Conservation (phyloP, 2,113 vertebrate species). For the Malurus cyaneus region DNA sequence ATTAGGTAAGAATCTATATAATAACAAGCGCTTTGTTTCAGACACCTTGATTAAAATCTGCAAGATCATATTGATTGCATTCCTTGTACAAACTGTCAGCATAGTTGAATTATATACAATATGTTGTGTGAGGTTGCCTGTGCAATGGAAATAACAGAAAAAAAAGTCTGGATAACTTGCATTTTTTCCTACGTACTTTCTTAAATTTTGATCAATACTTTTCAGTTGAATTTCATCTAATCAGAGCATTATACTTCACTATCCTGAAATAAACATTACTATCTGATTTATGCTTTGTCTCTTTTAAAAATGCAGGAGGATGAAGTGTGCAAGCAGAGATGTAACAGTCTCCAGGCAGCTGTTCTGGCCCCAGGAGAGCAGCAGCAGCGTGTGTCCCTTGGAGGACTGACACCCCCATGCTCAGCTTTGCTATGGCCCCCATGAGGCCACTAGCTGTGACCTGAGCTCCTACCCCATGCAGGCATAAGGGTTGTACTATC, state of each 20-base stretch:
- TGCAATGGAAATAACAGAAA: background rate
- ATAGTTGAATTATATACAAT: background rate
- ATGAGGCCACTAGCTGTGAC: background rate
- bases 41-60: background rate
- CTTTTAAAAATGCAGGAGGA: background rate
- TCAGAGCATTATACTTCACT: background rate
- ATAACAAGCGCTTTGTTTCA: background rate
- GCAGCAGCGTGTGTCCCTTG: background rate
- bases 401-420: background rate
- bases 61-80: background rate
- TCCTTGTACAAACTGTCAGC: background rate
- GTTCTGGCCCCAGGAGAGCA: background rate
- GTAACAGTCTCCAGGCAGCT: background rate
- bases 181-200: background rate
- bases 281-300: background rate
- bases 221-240: background rate
- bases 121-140: background rate
- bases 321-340: background rate
- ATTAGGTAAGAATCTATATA: slow-evolving; percentile 4
- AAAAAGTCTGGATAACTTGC: background rate
- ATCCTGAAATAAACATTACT: background rate
- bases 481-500: fast-evolving
- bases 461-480: background rate
- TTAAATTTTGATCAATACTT: background rate
- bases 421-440: background rate